Evolutionary conservation across 2,797 vertebrate genomes (phyloP).

Genomic region (Sebastes cheni): DNA sequence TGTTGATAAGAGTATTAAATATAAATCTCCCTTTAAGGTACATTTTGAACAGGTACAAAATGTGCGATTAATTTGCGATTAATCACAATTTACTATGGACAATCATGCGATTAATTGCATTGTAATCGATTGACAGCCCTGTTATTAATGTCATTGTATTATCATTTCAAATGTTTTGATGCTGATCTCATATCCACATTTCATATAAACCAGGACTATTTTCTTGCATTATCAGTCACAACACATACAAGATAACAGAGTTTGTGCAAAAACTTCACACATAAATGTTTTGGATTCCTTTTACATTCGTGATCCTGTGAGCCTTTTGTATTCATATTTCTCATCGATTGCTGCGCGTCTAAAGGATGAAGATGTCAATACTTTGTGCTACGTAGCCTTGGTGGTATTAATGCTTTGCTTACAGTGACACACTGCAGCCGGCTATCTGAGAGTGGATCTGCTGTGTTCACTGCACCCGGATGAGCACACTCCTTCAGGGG

Average conservation of each 20-base stretch:
- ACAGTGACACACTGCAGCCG: conserved; percentile 54
- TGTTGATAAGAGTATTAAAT: no score
- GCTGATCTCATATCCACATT: background rate
- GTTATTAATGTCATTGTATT: background rate
- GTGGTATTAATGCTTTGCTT: conserved; percentile 35
- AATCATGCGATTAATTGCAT: background rate
- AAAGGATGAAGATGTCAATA: conserved; percentile 50
- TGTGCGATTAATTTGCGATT: no score
- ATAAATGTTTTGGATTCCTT: background rate
- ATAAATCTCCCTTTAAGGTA: no score
- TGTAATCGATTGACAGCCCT: background rate
- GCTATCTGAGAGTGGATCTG: conserved; percentile 60
- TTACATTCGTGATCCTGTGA: background rate
- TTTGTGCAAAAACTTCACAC: background rate
- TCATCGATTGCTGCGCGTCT: background rate
- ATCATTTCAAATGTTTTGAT: background rate
- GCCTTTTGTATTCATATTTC: conserved; percentile 9
- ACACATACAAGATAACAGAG: background rate
- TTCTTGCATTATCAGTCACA: background rate
- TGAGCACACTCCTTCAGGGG: conserved; percentile 64
- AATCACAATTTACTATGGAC: no score
- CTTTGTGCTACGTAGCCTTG: conserved; percentile 7
- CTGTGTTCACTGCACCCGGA: conserved; percentile 66
- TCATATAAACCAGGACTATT: background rate
- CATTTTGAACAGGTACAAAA: no score